phyloP scores from a whole-genome alignment of 2,888 invertebrate genomes.

The Drosophila mimica region DNA sequence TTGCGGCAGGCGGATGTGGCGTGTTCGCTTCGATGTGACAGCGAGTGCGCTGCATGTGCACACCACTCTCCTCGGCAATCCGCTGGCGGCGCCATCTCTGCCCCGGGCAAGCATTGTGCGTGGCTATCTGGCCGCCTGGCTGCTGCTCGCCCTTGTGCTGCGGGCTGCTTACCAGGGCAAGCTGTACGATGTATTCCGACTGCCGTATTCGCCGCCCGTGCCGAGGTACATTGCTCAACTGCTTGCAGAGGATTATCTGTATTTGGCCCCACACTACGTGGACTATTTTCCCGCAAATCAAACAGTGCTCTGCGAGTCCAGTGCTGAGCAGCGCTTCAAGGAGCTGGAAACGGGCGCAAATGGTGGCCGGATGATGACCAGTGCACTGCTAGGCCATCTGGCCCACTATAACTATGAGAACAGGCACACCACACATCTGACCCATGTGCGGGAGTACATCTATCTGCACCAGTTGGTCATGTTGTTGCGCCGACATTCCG shows the following conservation, averaged over 20 bases:
- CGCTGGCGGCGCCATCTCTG: conserved; percentile 44
- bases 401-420: conserved; percentile 62
- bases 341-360: conserved; percentile 33
- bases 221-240: conserved; percentile 68
- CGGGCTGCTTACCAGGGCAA: conserved; percentile 83
- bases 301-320: conserved; percentile 37
- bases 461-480: conserved; percentile 68
- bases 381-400: conserved; percentile 60
- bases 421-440: conserved; percentile 57
- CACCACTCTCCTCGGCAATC: conserved; percentile 73
- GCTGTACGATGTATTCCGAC: conserved; percentile 76
- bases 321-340: conserved; percentile 31
- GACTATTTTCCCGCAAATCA: conserved; percentile 67
- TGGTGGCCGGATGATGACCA: conserved; percentile 34
- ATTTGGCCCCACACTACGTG: conserved; percentile 31
- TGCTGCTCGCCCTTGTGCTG: conserved; percentile 75
- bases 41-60: conserved; percentile 59
- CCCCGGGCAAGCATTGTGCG: conserved; percentile 64
- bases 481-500: conserved; percentile 71
- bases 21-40: conserved; percentile 53
- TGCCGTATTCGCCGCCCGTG: conserved; percentile 53
- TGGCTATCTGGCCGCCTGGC: conserved; percentile 66
- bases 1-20: neutral
- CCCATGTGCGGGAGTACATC: conserved; percentile 70
- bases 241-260: conserved; percentile 47